Base-by-base conservation (phyloP, 2,888 invertebrate species). In the Macropis europaea region DNA sequence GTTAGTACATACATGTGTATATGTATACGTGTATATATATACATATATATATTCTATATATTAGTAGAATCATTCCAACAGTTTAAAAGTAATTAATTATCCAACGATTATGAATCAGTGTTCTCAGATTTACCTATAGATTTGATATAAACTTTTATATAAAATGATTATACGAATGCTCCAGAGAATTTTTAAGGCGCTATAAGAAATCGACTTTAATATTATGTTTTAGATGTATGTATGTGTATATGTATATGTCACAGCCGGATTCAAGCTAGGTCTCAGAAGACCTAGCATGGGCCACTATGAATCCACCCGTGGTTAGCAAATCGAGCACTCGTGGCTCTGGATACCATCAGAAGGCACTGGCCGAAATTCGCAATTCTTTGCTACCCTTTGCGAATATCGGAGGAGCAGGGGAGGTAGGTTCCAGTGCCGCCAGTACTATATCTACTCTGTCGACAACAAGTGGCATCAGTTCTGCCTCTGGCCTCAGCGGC, bases 351-450 rank as follows among this genome's bases (percentile, higher is more conserved):
- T 96, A 96, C 91, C 95, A 95, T 91, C 95, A 95, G 91, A 95
- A 96, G 92, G 96, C 96, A 89, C 93, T 96, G 90, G 95, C 95
- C 91, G 95, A 96, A 91, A 96, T 96, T 87, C 93, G 96, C 83
- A 95, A 95, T 90, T 95, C 96, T 70, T 90, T 96, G 84, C 92
- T 95, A 84, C 96, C 96, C 57, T 96, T 95, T 90, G 95, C 95
- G 59, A 95, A 95, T 87, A 91, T 93, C 91, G 91, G 91, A 85
- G 91, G 91, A 81, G 90, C 91, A 3, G 93, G 93, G 82, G 93
- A 94, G 50, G 93, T 93, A 38, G 94, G 94, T 79, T 94, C 94
- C 0, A 95, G 95, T 80, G 95, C 95, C 32, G 95, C 95, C 59
- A 95, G 95, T 90, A 95, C 95, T 54, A 95, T 95, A 83, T 93